Base-by-base conservation (phyloP, 1,140 invertebrate genomes). In the Dryas iulia region DNA sequence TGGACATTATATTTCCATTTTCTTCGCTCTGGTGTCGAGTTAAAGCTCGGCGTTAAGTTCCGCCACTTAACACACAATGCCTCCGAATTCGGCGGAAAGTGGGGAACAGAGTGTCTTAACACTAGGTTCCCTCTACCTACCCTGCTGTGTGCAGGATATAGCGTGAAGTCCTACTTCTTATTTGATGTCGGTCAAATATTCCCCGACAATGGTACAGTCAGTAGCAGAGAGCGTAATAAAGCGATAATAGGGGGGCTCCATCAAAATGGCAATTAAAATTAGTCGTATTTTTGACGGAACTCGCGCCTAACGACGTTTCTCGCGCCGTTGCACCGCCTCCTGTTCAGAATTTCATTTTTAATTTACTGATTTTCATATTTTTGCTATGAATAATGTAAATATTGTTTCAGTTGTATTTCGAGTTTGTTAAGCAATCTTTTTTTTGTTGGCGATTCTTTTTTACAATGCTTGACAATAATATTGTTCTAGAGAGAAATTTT, bases 231-330 rank as follows among this genome's bases (percentile, higher is more conserved):
- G 74, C 80, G 80, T 77, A 74, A 79, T 78, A 86, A 87, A 73
- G 69, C 72, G 82, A 82, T 88, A 88, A 86, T 81, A 65, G 69
- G 54, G 39, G 54, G 74, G 78, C 75, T 86, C 77, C 72, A 86
- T 84, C 78, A 80, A 76, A 75, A 63, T 74, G 69, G 67, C 83
- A 88, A 88, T 87, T 87, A 87, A 88, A 86, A 88, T 88, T 86
- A 88, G 78, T 79, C 82, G 66, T 75, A 83, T 88, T 87, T 88
- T 84, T 86, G 77, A 77, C 76, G 79, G 74, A 77, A 77, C 71
- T 67, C 75, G 73, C 76, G 71, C 71, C 53, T 85, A 83, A 87
- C 73, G 61, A 81, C 67, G 59, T 87, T 84, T 81, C 33, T 53
- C 77, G 78, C 76, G 30, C 69, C 77, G 71, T 59, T 74, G 74